Conservation (phyloP, 1,140 invertebrate genomes). For the Drosophila serrata region DNA sequence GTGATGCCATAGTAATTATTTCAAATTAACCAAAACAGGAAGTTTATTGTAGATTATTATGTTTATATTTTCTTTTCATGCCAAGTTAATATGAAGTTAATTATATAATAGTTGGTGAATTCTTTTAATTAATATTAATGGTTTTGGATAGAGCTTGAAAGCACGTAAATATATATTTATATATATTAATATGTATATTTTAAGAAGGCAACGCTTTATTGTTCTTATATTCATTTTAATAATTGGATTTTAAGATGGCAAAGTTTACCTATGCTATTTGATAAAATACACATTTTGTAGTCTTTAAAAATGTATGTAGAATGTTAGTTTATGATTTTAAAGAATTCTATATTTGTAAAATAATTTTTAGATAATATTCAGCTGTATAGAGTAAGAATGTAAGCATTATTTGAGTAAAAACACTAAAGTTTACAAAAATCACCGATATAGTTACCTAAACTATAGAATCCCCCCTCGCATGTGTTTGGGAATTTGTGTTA, state of each 20-base stretch:
- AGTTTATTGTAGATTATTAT: constrained; percentile 1
- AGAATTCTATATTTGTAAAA: no score
- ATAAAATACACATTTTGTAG: neutral
- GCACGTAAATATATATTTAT: neutral
- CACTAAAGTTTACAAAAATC: no score
- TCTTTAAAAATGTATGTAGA: no score
- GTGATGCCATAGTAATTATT: neutral
- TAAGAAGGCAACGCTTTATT: neutral
- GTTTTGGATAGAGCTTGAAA: neutral
- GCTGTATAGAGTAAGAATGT: neutral
- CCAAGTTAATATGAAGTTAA: constrained; percentile 19
- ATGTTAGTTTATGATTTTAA: no score
- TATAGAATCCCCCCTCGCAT: constrained; percentile 21
- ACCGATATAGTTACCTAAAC: neutral
- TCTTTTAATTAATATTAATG: constrained; percentile 17
- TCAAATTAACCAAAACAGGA: constrained; percentile 26
- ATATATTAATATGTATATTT: no score
- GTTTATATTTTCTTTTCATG: neutral
- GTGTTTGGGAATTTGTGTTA: constrained; percentile 60
- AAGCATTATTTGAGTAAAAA: no score
- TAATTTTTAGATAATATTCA: neutral
- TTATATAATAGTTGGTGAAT: constrained; percentile 1
- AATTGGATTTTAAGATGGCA: neutral
- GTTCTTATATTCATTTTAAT: no score
- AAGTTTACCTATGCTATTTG: neutral